A percentile compares a stretch with the other conserved stretches of the same genome.
These are phyloP conservation scores for Microhierax caerulescens DNA, from an alignment of 2,797 vertebrate genomes.

Conservation along the genomic window DNA sequence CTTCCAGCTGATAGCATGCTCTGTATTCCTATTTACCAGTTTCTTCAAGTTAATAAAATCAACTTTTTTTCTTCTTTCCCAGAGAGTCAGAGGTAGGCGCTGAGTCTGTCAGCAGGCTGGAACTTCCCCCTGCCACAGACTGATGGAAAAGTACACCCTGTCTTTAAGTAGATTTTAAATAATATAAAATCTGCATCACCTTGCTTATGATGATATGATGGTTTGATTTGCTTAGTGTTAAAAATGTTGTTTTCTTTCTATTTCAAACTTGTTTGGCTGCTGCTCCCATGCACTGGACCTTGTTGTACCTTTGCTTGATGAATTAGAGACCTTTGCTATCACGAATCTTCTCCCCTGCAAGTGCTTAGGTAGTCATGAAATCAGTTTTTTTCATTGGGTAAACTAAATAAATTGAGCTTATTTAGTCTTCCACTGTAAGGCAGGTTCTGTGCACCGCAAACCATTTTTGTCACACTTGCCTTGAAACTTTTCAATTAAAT, in stretches of 20 bases:
- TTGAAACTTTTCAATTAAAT: not conserved
- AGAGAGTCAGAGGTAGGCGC: accelerated
- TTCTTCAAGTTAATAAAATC: not conserved
- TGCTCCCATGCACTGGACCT: not conserved
- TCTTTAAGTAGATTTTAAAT: not conserved
- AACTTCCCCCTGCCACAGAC: not conserved
- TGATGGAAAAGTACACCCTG: not conserved
- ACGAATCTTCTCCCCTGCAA: not conserved
- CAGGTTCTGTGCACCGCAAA: not conserved
- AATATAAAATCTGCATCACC: not conserved
- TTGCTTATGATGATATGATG: not conserved
- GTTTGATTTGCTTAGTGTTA: not conserved
- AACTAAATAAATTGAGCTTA: not conserved
- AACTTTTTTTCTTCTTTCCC: not conserved
- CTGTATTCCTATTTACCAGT: not conserved
- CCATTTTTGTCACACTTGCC: not conserved
- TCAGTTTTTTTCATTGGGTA: not conserved
- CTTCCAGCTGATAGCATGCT: not conserved
- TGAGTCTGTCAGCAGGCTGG: not conserved
- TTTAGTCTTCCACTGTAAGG: not conserved
- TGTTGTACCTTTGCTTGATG: not conserved
- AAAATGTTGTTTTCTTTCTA: not conserved
- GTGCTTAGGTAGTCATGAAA: not conserved
- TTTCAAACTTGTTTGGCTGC: not conserved
- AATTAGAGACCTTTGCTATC: not conserved